These are phyloP conservation scores for Leptonema lineaticorne DNA, from an alignment of 1,140 invertebrate genomes.

Conservation along the genomic window DNA sequence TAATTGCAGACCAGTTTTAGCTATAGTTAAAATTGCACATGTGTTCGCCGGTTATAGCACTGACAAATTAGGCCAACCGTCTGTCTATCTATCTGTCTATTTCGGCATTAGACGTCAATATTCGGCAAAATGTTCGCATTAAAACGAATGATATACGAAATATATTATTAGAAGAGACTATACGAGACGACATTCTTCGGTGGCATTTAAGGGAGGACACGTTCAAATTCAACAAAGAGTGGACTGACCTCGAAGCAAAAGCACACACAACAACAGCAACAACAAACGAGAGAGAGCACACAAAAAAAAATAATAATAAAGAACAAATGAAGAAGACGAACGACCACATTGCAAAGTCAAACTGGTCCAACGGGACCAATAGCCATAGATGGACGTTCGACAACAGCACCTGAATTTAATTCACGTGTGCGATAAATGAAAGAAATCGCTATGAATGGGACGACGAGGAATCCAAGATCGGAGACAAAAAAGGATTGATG, in stretches of 20 bases:
- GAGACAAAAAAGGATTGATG: constrained; percentile 12
- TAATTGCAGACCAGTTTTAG: background rate
- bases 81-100: too few species aligned
- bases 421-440: background rate
- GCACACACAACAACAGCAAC: background rate
- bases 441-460: background rate
- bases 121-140: background rate
- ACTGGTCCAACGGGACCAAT: background rate
- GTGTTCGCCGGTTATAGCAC: background rate
- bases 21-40: background rate
- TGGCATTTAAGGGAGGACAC: constrained; percentile 6
- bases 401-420: background rate
- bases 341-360: background rate
- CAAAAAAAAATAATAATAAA: too few species aligned
- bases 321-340: background rate
- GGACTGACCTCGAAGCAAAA: background rate
- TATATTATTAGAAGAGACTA: too few species aligned
- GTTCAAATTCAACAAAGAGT: background rate
- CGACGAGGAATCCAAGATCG: background rate
- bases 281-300: too few species aligned
- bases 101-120: background rate
- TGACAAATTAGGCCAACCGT: background rate
- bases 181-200: background rate
- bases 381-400: constrained; percentile 1
- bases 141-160: too few species aligned